phyloP scores from a whole-genome alignment of 2,888 invertebrate genomes.

The Hetaerina titia region DNA sequence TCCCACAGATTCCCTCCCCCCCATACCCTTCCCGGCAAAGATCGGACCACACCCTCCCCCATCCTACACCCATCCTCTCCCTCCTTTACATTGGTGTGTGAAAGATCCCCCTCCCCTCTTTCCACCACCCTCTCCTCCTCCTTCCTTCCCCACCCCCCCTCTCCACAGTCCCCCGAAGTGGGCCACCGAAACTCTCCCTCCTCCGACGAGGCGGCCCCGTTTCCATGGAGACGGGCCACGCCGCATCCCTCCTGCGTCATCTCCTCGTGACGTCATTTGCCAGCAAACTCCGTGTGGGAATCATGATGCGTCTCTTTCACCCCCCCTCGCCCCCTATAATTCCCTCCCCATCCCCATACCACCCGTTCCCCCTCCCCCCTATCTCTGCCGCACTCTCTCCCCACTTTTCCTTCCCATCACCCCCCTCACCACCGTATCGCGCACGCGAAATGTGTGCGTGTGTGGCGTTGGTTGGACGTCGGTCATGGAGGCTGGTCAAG shows the following conservation, averaged over 20 bases:
- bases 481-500: not conserved
- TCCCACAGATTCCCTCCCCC: not conserved
- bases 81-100: not conserved
- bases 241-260: slow-evolving; percentile 66
- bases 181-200: not conserved
- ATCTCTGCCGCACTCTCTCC: not conserved
- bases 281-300: slow-evolving; percentile 50
- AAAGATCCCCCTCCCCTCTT: not conserved
- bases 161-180: not conserved
- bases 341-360: not conserved
- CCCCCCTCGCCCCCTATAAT: not conserved
- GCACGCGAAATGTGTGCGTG: not conserved
- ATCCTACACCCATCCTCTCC: not conserved
- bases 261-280: slow-evolving; percentile 62
- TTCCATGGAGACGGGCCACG: slow-evolving; percentile 55
- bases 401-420: not conserved
- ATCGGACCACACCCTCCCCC: not conserved
- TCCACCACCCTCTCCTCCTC: not conserved
- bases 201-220: slow-evolving; percentile 6
- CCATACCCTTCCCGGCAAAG: not conserved
- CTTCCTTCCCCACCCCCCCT: too few species aligned
- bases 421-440: not conserved
- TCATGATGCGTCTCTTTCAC: slow-evolving; percentile 36
- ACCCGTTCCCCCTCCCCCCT: slow-evolving; percentile 3
- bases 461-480: not conserved